phyloP scores from a whole-genome alignment of 2,888 invertebrate species.

The Linhomoeus sp. region DNA sequence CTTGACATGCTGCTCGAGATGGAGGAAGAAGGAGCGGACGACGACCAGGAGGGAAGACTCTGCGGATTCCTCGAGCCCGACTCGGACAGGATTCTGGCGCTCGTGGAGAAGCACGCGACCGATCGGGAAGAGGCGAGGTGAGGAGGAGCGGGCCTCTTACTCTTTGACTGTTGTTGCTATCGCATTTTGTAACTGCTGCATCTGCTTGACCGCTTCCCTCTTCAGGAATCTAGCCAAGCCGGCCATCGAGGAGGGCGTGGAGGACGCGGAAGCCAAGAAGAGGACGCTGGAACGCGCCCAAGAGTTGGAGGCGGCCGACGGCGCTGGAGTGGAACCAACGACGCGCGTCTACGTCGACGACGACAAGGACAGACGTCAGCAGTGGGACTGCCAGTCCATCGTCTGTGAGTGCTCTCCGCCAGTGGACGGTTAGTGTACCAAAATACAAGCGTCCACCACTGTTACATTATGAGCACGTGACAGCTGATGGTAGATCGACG shows the following conservation, averaged over 20 bases:
- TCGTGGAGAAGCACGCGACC: constrained; percentile 53
- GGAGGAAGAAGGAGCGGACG: constrained; percentile 43
- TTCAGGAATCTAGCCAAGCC: too few relatives aligned
- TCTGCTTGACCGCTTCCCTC: too few relatives aligned
- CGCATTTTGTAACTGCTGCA: too few relatives aligned
- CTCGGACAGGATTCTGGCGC: constrained; percentile 48
- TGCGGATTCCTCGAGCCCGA: constrained; percentile 46
- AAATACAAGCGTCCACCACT: too few relatives aligned
- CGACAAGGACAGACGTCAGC: constrained; percentile 9
- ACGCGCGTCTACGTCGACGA: not conserved
- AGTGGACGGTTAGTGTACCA: too few relatives aligned
- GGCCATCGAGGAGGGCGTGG: constrained; percentile 9
- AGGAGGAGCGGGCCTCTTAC: not conserved
- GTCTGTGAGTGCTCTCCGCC: constrained; percentile 11
- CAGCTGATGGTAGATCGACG: too few relatives aligned
- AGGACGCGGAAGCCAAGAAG: constrained; percentile 13
- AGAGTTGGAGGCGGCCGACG: constrained; percentile 6
- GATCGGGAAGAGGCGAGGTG: constrained; percentile 30
- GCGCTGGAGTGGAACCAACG: constrained; percentile 4
- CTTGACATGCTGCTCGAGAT: constrained; percentile 51
- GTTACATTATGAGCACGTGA: too few relatives aligned
- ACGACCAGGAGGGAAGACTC: constrained; percentile 56
- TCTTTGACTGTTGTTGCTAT: too few relatives aligned
- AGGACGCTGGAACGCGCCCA: constrained; percentile 11
- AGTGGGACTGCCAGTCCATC: constrained; percentile 25